Conservation (phyloP, 1,140 invertebrate genomes). For the Heliconius melpomene region DNA sequence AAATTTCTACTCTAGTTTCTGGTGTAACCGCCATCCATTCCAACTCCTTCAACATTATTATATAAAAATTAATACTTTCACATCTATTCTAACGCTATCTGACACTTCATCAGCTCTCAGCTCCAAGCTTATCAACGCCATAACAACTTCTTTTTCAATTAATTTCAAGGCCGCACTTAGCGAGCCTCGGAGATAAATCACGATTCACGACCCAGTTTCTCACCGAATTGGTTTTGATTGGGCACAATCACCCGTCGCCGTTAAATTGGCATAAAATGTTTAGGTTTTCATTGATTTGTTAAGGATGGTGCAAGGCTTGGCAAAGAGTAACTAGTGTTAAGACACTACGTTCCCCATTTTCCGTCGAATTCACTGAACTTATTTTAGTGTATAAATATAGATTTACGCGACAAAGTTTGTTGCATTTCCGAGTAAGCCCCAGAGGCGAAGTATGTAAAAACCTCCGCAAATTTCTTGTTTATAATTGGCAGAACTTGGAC, state of each 20-base stretch:
- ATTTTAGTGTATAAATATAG: not conserved
- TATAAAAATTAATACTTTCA: no score
- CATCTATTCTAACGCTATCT: not conserved
- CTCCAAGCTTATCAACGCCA: conserved; percentile 38
- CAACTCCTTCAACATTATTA: not conserved
- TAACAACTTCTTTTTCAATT: conserved; percentile 60
- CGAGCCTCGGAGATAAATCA: conserved; percentile 49
- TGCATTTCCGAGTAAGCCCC: conserved; percentile 21
- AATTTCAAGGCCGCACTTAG: conserved; percentile 48
- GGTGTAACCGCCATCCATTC: not conserved
- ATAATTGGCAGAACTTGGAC: conserved; percentile 39
- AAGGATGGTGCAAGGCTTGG: not conserved
- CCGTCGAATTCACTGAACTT: not conserved
- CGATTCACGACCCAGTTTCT: conserved; percentile 47
- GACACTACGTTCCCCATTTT: no score
- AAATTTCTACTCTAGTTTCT: not conserved
- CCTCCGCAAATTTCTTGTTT: conserved; percentile 41
- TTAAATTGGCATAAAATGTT: conserved; percentile 26
- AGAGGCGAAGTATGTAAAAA: conserved; percentile 36
- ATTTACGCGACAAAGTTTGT: not conserved
- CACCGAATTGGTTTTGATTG: conserved; percentile 50
- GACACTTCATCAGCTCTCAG: not conserved
- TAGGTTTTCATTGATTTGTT: not conserved
- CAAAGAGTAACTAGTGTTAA: no score
- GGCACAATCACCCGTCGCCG: conserved; percentile 31